Conservation (phyloP, 2,113 vertebrate genomes). For the Laticauda laticaudata region DNA sequence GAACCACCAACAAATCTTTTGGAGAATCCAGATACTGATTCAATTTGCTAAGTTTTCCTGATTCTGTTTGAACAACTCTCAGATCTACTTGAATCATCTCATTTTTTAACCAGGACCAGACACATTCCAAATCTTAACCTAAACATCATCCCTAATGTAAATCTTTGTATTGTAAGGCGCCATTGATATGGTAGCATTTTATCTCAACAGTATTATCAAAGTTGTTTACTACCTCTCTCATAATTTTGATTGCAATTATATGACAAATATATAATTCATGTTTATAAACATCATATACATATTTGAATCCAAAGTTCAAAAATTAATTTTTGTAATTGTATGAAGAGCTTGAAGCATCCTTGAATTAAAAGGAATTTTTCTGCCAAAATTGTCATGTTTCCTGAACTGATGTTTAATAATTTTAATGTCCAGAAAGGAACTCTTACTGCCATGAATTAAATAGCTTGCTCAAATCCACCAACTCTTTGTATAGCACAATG, state of each 20-base stretch:
- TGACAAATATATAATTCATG: neutral
- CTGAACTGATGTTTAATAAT: neutral
- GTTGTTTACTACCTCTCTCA: neutral
- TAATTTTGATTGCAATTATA: neutral
- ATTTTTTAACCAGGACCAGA: neutral
- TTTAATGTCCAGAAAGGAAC: neutral
- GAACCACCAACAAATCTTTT: too few relatives aligned
- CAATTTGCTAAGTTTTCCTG: too few relatives aligned
- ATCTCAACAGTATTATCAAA: neutral
- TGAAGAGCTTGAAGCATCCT: neutral
- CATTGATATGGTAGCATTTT: neutral
- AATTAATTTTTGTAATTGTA: neutral
- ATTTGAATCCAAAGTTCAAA: neutral
- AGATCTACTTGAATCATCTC: neutral
- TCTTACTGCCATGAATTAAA: neutral
- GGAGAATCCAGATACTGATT: too few relatives aligned
- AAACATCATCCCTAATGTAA: neutral
- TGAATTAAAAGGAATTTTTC: neutral
- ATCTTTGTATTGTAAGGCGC: neutral
- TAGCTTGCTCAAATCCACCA: neutral
- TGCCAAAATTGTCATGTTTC: neutral
- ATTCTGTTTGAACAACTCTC: neutral
- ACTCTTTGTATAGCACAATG: neutral
- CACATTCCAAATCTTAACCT: neutral
- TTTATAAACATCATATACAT: neutral